These are phyloP conservation scores for Limnephilus marmoratus DNA, from an alignment of 2,888 invertebrate genomes.

Conservation along the genomic window DNA sequence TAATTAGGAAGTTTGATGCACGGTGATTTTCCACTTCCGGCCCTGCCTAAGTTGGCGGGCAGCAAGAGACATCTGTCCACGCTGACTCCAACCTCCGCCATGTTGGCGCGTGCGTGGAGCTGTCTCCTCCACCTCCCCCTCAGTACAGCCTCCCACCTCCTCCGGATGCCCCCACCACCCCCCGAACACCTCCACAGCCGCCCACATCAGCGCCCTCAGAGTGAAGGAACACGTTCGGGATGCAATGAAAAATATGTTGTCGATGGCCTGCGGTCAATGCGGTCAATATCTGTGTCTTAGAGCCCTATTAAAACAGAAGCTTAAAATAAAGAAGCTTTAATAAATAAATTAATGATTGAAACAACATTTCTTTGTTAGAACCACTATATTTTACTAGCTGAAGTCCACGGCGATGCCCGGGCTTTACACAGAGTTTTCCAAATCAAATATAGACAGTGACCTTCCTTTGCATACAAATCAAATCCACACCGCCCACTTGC, in stretches of 20 bases:
- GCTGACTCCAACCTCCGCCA: constrained; percentile 26
- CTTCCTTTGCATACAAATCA: too few relatives aligned
- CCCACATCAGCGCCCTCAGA: background rate
- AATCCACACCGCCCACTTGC: too few relatives aligned
- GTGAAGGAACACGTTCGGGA: background rate
- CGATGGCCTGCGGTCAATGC: background rate
- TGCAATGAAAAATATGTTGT: constrained; percentile 2
- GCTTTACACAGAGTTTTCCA: too few relatives aligned
- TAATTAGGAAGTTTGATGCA: background rate
- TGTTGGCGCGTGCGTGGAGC: constrained; percentile 36
- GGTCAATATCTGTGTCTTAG: background rate
- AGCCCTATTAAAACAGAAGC: background rate
- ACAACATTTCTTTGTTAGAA: too few relatives aligned
- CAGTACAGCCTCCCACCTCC: background rate
- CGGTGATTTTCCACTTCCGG: background rate
- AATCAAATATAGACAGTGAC: too few relatives aligned
- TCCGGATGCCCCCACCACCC: background rate
- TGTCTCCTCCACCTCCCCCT: background rate
- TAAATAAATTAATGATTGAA: too few relatives aligned
- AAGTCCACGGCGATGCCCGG: too few relatives aligned
- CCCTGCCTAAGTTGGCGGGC: constrained; percentile 19
- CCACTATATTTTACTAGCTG: too few relatives aligned
- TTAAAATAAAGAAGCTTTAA: background rate
- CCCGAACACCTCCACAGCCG: background rate
- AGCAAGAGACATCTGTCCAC: constrained; percentile 45